A percentile compares a stretch with the other conserved stretches of the same genome.
phyloP scores from a whole-genome alignment of 1,140 invertebrate genomes.

The Drosophila rhopaloa region DNA sequence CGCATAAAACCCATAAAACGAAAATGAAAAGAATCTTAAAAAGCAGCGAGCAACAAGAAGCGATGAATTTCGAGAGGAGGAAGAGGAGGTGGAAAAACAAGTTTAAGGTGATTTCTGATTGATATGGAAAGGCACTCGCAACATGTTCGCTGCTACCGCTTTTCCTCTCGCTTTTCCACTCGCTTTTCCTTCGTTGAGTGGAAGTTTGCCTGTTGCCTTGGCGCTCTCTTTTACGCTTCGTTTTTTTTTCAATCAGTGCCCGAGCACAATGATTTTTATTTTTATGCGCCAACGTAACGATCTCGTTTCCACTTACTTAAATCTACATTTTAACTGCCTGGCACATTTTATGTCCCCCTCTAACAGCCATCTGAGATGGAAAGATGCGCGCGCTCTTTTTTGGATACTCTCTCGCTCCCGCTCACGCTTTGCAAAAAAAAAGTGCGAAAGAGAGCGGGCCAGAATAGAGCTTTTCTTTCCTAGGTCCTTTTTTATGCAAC shows the following conservation, averaged over 20 bases:
- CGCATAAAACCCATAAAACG: constrained; percentile 74
- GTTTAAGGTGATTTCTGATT: constrained; percentile 76
- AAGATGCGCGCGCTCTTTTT: constrained; percentile 70
- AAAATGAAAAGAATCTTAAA: constrained; percentile 84
- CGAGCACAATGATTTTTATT: constrained; percentile 84
- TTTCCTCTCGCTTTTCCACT: constrained; percentile 48
- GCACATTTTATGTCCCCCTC: constrained; percentile 84
- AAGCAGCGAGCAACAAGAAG: constrained; percentile 60
- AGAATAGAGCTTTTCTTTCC: constrained; percentile 10
- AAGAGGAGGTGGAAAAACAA: constrained; percentile 43
- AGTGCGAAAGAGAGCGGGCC: constrained; percentile 15
- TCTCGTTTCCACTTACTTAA: constrained; percentile 85
- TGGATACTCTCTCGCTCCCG: constrained; percentile 15
- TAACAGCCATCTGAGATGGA: constrained; percentile 62
- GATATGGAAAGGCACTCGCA: constrained; percentile 58
- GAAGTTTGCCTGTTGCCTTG: constrained; percentile 54
- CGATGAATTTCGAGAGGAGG: constrained; percentile 53
- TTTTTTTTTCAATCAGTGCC: constrained; percentile 84
- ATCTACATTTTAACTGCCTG: constrained; percentile 84
- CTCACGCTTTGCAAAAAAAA: constrained; percentile 23
- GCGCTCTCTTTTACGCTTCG: constrained; percentile 13
- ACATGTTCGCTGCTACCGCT: constrained; percentile 53
- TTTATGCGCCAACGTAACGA: constrained; percentile 84
- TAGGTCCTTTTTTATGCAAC: constrained; percentile 19
- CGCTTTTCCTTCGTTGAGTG: constrained; percentile 14